Evolutionary conservation across 2,888 invertebrate genomes (phyloP).

Genomic region (Anoplius nigerrimus): DNA sequence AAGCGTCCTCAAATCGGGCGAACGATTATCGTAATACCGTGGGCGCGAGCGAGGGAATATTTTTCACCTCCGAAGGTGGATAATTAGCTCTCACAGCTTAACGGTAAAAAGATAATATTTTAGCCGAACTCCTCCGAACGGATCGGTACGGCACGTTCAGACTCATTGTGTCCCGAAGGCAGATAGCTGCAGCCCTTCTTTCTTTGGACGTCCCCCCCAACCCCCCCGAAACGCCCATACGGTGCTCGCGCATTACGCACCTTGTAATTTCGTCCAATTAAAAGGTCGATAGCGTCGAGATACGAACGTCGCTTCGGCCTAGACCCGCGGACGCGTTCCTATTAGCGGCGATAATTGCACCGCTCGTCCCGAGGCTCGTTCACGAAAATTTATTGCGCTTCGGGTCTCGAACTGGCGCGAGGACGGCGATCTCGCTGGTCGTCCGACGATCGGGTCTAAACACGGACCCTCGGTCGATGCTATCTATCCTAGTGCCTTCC

Average conservation of each 20-base stretch:
- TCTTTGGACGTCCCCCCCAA: no score
- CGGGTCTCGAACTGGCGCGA: neutral
- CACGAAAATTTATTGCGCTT: slow-evolving; percentile 32
- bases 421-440: no score
- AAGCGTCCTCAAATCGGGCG: no score
- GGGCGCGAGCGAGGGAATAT: neutral
- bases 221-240: slow-evolving; percentile 28
- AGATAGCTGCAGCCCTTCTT: neutral
- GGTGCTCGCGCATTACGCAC: slow-evolving; percentile 62
- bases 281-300: slow-evolving; percentile 51
- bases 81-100: slow-evolving; percentile 47
- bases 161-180: slow-evolving; percentile 31
- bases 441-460: no score
- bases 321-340: slow-evolving; percentile 33
- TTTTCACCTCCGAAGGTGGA: slow-evolving; percentile 55
- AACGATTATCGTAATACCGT: no score
- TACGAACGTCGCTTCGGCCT: slow-evolving; percentile 27
- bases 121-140: slow-evolving; percentile 21
- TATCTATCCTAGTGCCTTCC: no score
- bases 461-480: no score
- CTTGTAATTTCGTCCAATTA: slow-evolving; percentile 65
- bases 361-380: slow-evolving; percentile 3
- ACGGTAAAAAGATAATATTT: slow-evolving; percentile 47
- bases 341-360: slow-evolving; percentile 52
- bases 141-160: slow-evolving; percentile 25